phyloP scores from a whole-genome alignment of 92 coral and sea anemone genomes.

The Umimayanthus chanpuru region DNA sequence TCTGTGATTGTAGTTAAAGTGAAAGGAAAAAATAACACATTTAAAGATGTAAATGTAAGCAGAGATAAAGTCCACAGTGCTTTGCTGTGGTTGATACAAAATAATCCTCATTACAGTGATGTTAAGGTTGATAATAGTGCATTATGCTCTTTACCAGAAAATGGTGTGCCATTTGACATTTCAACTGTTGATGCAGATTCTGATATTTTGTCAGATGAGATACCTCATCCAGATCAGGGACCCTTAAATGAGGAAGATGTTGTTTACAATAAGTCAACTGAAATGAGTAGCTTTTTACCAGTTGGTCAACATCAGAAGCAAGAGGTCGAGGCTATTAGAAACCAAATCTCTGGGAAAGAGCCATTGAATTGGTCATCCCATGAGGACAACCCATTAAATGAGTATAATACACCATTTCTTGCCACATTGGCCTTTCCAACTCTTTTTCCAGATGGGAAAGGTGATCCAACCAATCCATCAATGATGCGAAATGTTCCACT shows the following conservation, averaged over 20 bases:
- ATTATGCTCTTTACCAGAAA: constrained; percentile 43
- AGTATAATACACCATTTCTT: constrained; percentile 48
- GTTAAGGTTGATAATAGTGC: no score
- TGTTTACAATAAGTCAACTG: constrained; percentile 6
- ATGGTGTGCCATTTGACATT: constrained; percentile 52
- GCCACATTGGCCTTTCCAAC: constrained; percentile 57
- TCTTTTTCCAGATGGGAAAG: constrained; percentile 50
- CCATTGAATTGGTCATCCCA: constrained; percentile 41
- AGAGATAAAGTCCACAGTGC: not conserved
- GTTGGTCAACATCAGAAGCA: constrained; percentile 29
- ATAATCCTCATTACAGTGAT: no score
- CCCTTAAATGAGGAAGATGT: constrained; percentile 7
- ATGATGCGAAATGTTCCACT: constrained; percentile 41
- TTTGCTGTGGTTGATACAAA: constrained; percentile 2
- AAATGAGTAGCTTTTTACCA: no score
- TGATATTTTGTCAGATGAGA: constrained; percentile 22
- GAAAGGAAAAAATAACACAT: no score
- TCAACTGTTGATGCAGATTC: constrained; percentile 32
- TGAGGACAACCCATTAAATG: constrained; percentile 54
- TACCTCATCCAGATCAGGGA: constrained; percentile 3
- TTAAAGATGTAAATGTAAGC: constrained; percentile 9
- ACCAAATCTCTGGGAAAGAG: constrained; percentile 29
- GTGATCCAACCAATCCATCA: constrained; percentile 38
- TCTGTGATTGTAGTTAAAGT: not conserved
- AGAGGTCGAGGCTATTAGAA: constrained; percentile 22